Conservation (phyloP, 2,888 invertebrate genomes). For the Ellobium chinense region DNA sequence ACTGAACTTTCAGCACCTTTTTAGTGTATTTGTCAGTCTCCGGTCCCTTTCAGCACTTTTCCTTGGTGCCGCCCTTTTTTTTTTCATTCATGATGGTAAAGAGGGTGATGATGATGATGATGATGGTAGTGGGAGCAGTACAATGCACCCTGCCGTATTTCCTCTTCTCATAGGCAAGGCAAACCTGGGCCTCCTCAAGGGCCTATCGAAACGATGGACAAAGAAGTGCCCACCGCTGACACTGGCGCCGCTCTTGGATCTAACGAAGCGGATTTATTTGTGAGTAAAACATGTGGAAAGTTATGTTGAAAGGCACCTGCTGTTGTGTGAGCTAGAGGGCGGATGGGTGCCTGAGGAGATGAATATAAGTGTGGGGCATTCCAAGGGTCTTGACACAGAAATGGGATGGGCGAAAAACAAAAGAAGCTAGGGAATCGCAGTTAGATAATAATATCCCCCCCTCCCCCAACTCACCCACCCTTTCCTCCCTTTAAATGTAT, state of each 20-base stretch:
- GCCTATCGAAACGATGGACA: conserved; percentile 10
- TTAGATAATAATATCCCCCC: too few relatives aligned
- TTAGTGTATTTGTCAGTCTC: too few relatives aligned
- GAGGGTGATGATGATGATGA: too few relatives aligned
- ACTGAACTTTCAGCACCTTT: too few relatives aligned
- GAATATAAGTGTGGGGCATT: neutral
- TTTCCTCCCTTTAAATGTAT: too few relatives aligned
- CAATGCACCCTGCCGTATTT: neutral
- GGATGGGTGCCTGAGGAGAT: neutral
- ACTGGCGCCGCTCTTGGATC: neutral
- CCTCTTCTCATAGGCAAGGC: conserved; percentile 68
- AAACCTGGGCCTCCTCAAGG: conserved; percentile 13
- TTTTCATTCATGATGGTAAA: too few relatives aligned
- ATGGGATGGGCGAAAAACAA: neutral
- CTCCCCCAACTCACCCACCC: too few relatives aligned
- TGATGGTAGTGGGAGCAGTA: too few relatives aligned
- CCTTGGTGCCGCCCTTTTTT: too few relatives aligned
- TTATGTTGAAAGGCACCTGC: neutral
- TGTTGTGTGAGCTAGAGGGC: neutral
- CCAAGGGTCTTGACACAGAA: neutral
- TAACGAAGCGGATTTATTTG: conserved; percentile 40
- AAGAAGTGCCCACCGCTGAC: neutral
- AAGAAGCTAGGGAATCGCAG: neutral
- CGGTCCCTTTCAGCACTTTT: too few relatives aligned
- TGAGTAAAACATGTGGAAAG: too few relatives aligned